These are phyloP conservation scores for Chrysochloris asiatica DNA, from an alignment of 2,113 vertebrate genomes.

Conservation along the genomic window DNA sequence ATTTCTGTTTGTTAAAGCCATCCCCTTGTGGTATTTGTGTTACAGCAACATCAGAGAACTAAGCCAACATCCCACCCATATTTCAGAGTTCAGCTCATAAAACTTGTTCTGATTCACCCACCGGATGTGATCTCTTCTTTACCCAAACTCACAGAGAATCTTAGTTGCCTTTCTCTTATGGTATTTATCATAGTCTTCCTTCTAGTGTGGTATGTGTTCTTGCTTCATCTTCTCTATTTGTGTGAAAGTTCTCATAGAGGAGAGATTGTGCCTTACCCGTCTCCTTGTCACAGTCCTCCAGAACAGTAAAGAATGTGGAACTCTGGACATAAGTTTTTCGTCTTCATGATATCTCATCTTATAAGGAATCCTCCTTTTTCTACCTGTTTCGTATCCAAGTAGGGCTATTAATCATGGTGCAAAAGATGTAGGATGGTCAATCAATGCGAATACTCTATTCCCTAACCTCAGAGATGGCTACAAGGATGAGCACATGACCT, in stretches of 20 bases:
- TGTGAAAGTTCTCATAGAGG: not conserved
- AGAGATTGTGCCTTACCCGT: not conserved
- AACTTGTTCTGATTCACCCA: not conserved
- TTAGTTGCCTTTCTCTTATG: not conserved
- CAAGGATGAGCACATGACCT: not conserved
- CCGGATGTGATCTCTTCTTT: not conserved
- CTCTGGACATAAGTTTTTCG: not conserved
- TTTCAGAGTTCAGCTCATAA: not conserved
- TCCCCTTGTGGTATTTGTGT: not conserved
- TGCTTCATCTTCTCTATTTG: not conserved
- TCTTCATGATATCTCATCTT: not conserved
- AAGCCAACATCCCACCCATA: not conserved
- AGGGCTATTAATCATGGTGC: not conserved
- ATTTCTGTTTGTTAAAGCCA: not conserved
- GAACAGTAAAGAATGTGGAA: not conserved
- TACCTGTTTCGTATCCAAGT: not conserved
- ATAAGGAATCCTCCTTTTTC: not conserved
- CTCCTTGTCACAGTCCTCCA: not conserved
- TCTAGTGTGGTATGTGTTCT: not conserved
- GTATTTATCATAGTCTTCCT: not conserved
- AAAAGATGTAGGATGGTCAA: not conserved
- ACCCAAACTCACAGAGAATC: not conserved
- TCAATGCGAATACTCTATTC: not conserved
- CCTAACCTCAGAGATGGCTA: not conserved
- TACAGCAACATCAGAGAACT: not conserved